Percentiles rank a stretch among this genome's conserved stretches.
Evolutionary conservation across 1,140 invertebrate genomes (phyloP).

Genomic region (Sipha flava): DNA sequence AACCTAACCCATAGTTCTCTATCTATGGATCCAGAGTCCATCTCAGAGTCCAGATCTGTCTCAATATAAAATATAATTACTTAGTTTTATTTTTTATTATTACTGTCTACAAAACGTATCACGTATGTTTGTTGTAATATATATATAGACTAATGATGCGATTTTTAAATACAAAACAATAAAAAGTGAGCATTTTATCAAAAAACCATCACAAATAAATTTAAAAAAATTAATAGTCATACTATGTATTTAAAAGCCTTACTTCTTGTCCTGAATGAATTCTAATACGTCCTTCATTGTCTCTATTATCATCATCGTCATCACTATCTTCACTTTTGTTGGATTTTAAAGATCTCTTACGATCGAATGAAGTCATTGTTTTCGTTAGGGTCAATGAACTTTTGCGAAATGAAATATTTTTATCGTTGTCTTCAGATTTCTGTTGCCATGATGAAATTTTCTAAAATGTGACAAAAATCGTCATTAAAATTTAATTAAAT

Average conservation of each 20-base stretch:
- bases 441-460: slow-evolving; percentile 16
- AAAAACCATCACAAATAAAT: no score
- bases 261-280: slow-evolving; percentile 70
- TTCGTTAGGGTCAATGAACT: neutral
- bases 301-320: slow-evolving; percentile 53
- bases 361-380: neutral
- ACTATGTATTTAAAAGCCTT: neutral
- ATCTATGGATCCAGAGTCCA: no score
- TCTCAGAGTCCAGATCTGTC: no score
- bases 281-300: slow-evolving; percentile 66
- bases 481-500: neutral
- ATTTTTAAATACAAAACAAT: no score
- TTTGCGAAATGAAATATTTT: neutral
- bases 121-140: no score
- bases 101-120: no score
- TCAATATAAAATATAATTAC: no score
- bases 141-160: no score
- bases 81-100: no score
- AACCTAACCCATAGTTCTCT: no score
- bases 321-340: slow-evolving; percentile 47
- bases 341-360: neutral
- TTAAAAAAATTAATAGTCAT: no score
- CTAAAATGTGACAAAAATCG: neutral
- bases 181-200: no score
- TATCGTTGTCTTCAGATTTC: neutral